Percentiles rank a stretch among this genome's conserved stretches.
These are phyloP conservation scores for Chrysolina oricalcia DNA, from an alignment of 2,888 invertebrate species.

Conservation along the genomic window DNA sequence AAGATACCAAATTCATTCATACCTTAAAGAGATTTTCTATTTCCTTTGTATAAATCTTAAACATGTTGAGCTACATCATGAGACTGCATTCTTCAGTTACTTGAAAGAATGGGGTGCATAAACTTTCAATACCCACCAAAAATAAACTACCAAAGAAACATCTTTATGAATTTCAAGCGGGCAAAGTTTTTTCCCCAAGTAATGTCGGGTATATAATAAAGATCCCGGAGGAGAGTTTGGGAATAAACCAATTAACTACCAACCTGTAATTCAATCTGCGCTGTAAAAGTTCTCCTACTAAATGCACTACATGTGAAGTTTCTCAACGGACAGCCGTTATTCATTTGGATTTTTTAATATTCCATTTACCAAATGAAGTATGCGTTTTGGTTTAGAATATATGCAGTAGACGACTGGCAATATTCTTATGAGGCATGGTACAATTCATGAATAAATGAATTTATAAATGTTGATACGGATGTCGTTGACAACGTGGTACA, in stretches of 20 bases:
- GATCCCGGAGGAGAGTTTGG: conserved; percentile 40
- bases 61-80: too few relatives aligned
- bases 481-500: too few relatives aligned
- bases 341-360: conserved; percentile 49
- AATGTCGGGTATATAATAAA: conserved; percentile 27
- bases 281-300: conserved; percentile 41
- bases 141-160: not conserved
- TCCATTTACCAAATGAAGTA: conserved; percentile 45
- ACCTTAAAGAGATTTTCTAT: too few relatives aligned
- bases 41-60: too few relatives aligned
- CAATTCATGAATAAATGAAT: conserved; percentile 13
- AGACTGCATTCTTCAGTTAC: too few relatives aligned
- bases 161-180: not conserved
- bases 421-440: not conserved
- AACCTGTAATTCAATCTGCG: conserved; percentile 49
- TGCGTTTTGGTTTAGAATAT: conserved; percentile 46
- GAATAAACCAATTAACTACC: conserved; percentile 48
- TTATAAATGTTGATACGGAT: not conserved
- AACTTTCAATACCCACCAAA: not conserved
- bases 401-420: conserved; percentile 13
- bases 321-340: conserved; percentile 40
- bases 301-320: conserved; percentile 43
- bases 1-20: too few relatives aligned
- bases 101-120: too few relatives aligned
- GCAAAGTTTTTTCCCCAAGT: not conserved